Conservation (phyloP, 1,140 invertebrate genomes). For the Orchestia grillus region DNA sequence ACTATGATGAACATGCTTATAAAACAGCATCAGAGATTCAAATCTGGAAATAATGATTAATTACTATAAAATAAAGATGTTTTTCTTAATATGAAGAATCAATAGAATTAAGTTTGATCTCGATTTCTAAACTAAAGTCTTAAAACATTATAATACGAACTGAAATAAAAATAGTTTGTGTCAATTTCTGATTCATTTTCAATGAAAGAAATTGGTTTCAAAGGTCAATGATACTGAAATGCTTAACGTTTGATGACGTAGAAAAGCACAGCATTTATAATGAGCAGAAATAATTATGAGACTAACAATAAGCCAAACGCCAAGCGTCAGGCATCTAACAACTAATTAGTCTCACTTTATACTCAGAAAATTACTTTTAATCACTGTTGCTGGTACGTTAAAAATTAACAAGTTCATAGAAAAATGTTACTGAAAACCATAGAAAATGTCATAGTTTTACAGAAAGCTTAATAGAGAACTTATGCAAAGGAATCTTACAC, state of each 20-base stretch:
- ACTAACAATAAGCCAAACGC: neutral
- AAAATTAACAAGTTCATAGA: neutral
- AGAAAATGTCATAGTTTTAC: neutral
- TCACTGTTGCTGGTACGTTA: neutral
- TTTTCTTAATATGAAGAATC: too few relatives aligned
- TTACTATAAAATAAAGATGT: too few relatives aligned
- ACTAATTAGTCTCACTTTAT: neutral
- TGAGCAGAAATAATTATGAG: neutral
- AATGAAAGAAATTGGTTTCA: neutral
- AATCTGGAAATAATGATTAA: too few relatives aligned
- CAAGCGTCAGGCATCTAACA: neutral
- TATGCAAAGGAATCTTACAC: neutral
- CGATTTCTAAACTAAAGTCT: neutral
- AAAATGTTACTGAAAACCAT: neutral
- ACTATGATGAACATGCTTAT: neutral
- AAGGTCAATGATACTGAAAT: neutral
- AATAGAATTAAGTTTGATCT: neutral
- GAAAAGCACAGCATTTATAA: neutral
- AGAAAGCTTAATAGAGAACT: neutral
- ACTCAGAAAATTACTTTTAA: neutral
- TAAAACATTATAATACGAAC: neutral
- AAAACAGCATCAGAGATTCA: too few relatives aligned
- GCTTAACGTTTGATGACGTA: neutral
- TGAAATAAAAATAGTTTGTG: neutral
- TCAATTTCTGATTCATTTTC: neutral